phyloP scores from a whole-genome alignment of 1,140 invertebrate genomes.

The Aphaenogaster ashmeadi region DNA sequence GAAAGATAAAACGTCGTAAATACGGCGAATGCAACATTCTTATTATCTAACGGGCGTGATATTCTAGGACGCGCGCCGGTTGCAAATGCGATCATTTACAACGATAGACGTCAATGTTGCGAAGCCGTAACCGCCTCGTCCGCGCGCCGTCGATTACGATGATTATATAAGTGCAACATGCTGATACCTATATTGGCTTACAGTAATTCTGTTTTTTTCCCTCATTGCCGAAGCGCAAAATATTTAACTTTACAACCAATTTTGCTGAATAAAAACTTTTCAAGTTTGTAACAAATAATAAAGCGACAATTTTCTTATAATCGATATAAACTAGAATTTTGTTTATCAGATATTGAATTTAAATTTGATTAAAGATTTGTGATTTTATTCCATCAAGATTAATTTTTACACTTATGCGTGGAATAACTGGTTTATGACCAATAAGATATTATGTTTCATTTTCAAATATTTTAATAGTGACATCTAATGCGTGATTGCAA shows the following conservation, averaged over 20 bases:
- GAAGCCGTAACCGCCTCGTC: constrained; percentile 43
- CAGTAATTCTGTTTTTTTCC: constrained; percentile 25
- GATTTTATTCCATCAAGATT: not conserved
- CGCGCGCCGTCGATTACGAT: constrained; percentile 34
- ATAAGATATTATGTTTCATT: not conserved
- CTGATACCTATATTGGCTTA: constrained; percentile 50
- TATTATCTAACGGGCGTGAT: constrained; percentile 52
- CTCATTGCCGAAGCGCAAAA: not conserved
- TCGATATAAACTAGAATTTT: not conserved
- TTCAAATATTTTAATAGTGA: not conserved
- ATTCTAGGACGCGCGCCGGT: constrained; percentile 53
- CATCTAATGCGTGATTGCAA: not conserved
- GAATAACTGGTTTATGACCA: not conserved
- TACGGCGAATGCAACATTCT: not conserved
- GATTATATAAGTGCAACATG: constrained; percentile 47
- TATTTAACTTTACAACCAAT: not conserved
- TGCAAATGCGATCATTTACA: constrained; percentile 59
- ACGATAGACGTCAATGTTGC: constrained; percentile 58
- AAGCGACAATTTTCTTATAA: not conserved
- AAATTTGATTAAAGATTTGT: not conserved
- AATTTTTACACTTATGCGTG: not conserved
- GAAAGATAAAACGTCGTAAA: constrained; percentile 33
- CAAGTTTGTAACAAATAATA: not conserved
- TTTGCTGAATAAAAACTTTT: not conserved
- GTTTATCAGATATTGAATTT: not conserved